Percentiles rank a stretch among this genome's conserved stretches.
phyloP scores from a whole-genome alignment of 2,113 vertebrate species.

The Hucho hucho region DNA sequence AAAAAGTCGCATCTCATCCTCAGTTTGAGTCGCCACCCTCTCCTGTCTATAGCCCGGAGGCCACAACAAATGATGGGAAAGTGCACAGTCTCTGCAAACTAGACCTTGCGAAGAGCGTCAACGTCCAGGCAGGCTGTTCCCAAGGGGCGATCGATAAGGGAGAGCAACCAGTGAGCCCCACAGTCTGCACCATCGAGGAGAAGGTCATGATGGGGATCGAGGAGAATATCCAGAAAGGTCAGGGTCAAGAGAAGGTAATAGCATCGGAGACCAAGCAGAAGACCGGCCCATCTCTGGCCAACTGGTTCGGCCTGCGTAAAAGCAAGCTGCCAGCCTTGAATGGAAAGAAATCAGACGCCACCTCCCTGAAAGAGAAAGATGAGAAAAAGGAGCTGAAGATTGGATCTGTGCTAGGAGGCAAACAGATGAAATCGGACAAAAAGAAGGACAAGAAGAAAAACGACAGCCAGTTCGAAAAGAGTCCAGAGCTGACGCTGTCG shows the following conservation, averaged over 20 bases:
- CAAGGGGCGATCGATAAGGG: constrained; percentile 33
- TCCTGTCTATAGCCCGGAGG: constrained; percentile 50
- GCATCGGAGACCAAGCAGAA: constrained; percentile 76
- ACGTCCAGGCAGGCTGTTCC: constrained; percentile 60
- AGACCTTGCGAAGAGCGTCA: constrained; percentile 59
- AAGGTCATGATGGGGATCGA: constrained; percentile 95
- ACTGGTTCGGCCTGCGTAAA: constrained; percentile 90
- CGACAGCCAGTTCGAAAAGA: constrained; percentile 67
- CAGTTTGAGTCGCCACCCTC: constrained; percentile 61
- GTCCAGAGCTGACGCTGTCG: constrained; percentile 64
- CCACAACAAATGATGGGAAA: constrained; percentile 49
- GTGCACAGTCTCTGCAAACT: constrained; percentile 43
- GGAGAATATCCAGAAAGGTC: constrained; percentile 87
- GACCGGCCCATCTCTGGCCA: constrained; percentile 83
- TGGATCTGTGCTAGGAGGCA: constrained; percentile 79
- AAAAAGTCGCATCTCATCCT: constrained; percentile 62
- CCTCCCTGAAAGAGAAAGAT: constrained; percentile 75
- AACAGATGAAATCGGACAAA: constrained; percentile 80
- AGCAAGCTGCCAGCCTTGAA: constrained; percentile 85
- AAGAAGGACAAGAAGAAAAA: constrained; percentile 85
- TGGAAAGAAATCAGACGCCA: constrained; percentile 75
- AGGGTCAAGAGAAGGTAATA: constrained; percentile 78
- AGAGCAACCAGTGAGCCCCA: constrained; percentile 63
- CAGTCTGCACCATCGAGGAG: constrained; percentile 86
- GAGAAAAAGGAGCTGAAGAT: constrained; percentile 86